Percentiles rank a stretch among this genome's conserved stretches.
Conservation (phyloP, 2,888 invertebrate genomes). For the Lutraria lutraria region DNA sequence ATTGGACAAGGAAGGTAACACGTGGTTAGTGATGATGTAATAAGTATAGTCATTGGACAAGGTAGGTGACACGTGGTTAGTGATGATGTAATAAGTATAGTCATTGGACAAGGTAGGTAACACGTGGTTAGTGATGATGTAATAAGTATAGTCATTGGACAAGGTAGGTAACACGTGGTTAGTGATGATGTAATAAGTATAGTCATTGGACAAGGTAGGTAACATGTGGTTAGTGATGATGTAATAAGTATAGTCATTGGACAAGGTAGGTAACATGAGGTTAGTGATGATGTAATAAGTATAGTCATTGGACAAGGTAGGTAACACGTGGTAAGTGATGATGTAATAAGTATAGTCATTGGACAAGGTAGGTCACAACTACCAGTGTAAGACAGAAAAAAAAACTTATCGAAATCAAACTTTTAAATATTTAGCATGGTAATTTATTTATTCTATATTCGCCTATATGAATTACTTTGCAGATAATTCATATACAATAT, state of each 20-base stretch:
- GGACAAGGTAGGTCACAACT: conserved; percentile 40
- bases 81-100: conserved; percentile 62
- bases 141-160: conserved; percentile 61
- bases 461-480: no score
- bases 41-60: conserved; percentile 61
- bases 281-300: conserved; percentile 61
- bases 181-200: conserved; percentile 63
- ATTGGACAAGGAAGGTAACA: conserved; percentile 56
- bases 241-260: conserved; percentile 65
- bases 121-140: conserved; percentile 57
- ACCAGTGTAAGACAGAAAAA: no score
- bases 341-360: conserved; percentile 63
- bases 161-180: no score
- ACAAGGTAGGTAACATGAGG: conserved; percentile 43
- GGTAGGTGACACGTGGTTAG: conserved; percentile 53
- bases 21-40: conserved; percentile 54
- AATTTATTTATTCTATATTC: no score
- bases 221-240: conserved; percentile 51
- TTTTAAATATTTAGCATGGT: no score
- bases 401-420: no score
- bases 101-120: conserved; percentile 53
- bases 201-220: conserved; percentile 55
- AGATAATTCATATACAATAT: no score
- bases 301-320: conserved; percentile 58
- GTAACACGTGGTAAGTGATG: conserved; percentile 48